Evolutionary conservation across 2,113 vertebrate genomes (phyloP).

Genomic region (Cheirogaleus medius): DNA sequence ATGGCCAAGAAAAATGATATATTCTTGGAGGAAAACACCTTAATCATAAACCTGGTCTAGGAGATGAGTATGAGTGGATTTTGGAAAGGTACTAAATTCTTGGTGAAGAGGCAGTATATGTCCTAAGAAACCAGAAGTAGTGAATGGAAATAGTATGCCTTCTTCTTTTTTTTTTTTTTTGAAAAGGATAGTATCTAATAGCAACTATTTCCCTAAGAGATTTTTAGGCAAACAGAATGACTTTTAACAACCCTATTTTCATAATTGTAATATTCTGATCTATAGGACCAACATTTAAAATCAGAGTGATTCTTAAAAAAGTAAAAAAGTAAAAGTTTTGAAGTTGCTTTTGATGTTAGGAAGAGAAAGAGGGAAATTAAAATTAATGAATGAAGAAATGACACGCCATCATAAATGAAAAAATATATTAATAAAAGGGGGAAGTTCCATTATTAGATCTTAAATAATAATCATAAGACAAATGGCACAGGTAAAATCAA

Average conservation of each 20-base stretch:
- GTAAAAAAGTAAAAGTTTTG: not conserved
- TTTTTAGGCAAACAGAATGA: not conserved
- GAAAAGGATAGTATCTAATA: not conserved
- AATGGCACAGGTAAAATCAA: not conserved
- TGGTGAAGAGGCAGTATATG: not conserved
- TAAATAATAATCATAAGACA: not conserved
- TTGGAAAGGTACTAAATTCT: not conserved
- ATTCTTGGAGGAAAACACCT: slow-evolving; percentile 6
- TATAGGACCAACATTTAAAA: not conserved
- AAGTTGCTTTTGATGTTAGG: not conserved
- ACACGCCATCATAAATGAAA: not conserved
- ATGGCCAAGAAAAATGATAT: not conserved
- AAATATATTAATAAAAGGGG: not conserved
- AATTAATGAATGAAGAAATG: not conserved
- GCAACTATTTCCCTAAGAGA: not conserved
- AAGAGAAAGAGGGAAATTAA: not conserved
- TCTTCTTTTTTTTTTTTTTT: not conserved
- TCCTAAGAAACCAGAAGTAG: not conserved
- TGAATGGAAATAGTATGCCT: not conserved
- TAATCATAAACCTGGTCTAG: not conserved
- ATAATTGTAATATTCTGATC: not conserved
- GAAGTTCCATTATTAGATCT: not conserved
- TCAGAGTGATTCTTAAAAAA: not conserved
- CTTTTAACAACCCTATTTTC: not conserved
- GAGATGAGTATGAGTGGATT: not conserved